Base-by-base conservation (phyloP, 2,113 vertebrate genomes). In the Xiphophorus maculatus region DNA sequence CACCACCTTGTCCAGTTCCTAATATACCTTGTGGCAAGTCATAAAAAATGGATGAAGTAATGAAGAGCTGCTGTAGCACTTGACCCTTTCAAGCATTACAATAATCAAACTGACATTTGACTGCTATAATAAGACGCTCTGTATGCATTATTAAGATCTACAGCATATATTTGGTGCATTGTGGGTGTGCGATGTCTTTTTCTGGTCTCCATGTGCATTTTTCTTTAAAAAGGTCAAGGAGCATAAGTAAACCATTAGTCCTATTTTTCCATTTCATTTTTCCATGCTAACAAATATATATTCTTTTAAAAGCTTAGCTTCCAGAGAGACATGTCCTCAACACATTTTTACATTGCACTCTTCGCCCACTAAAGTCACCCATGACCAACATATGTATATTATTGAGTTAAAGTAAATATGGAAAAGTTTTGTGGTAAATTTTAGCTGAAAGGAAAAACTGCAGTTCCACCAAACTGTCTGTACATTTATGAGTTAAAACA, bases 41-140 rank as follows among this genome's bases (percentile, higher is more conserved):
- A 63, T 76, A 33, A 76, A 73, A 73, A 33, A 80, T 69, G 10
- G 32, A 54, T 54, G 11, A 5, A 64, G 25, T 61, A 48, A 79
- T 76, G 25, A 69, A 27, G 6, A 51, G 37, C 17, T 25, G 5
- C 37, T 66, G 63, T 68, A 30, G 33, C 5, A 79, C 60, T 35
- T 17, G 54, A 71, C 17, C 63, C 67, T 72, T 63, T 66, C 11
- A 32, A 63, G 40, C 66, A 76, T 76, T 48, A 32, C 29, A 60
- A 67, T 71, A 67, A 69, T 80, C 14, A 69, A 69, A 64, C 64
- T 14, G 40, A 71, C 44, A 67, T 37, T 11, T 54, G 19, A 63
- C 67, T 25, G 8, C 28, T 48, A 44, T 74, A 69, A 48, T 61
- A 30, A 66, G 66, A 54, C 12, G 19, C 28, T 77, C 32, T 44